These are phyloP conservation scores for Aproaerema taeniolella DNA, from an alignment of 2,888 invertebrate species.

Conservation along the genomic window DNA sequence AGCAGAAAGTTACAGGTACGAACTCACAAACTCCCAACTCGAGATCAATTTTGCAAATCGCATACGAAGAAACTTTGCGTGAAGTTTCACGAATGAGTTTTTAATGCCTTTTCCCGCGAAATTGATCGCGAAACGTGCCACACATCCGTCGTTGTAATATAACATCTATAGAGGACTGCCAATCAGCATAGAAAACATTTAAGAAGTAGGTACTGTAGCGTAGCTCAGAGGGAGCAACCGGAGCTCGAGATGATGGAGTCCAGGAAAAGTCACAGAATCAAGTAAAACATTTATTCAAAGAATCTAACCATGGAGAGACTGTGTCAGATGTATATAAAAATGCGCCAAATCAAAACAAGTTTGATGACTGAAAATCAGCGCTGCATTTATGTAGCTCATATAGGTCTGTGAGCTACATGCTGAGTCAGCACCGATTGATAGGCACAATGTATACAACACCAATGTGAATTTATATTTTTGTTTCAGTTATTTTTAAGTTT, in stretches of 20 bases:
- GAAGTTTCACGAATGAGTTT: conserved; percentile 48
- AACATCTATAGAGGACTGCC: conserved; percentile 7
- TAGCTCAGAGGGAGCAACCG: neutral
- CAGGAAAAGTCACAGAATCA: neutral
- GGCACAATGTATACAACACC: too few relatives aligned
- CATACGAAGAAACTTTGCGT: conserved; percentile 43
- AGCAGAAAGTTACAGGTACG: too few relatives aligned
- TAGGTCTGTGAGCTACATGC: too few relatives aligned
- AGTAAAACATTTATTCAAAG: neutral
- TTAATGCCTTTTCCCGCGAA: conserved; percentile 43
- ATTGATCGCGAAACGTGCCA: conserved; percentile 43
- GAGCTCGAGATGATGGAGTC: neutral
- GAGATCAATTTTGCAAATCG: conserved; percentile 54
- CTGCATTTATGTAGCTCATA: too few relatives aligned
- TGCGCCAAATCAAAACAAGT: too few relatives aligned
- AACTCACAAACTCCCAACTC: conserved; percentile 34
- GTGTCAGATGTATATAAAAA: too few relatives aligned
- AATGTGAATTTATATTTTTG: too few relatives aligned
- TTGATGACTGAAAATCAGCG: too few relatives aligned
- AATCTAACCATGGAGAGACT: neutral
- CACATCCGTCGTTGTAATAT: conserved; percentile 22
- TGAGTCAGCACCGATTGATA: too few relatives aligned
- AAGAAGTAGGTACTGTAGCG: too few relatives aligned
- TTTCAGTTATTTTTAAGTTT: too few relatives aligned
- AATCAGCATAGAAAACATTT: too few relatives aligned